Evolutionary conservation across 2,888 invertebrate genomes (phyloP).

Genomic region (Leptinotarsa haldemani): DNA sequence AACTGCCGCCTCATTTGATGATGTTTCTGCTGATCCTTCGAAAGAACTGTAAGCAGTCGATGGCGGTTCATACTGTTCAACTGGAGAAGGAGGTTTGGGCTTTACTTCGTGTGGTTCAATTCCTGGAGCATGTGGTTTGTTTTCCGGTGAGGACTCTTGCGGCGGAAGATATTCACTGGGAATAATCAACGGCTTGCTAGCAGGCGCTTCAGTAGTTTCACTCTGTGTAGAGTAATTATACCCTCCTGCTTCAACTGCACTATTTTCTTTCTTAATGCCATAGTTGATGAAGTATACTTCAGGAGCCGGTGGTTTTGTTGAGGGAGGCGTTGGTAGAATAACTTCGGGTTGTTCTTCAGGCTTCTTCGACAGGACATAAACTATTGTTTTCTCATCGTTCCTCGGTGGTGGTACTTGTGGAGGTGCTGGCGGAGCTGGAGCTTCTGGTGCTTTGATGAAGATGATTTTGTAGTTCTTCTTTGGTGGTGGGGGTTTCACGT

Average conservation of each 20-base stretch:
- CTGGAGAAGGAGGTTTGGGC: background rate
- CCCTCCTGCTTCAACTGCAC: background rate
- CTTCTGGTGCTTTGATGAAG: constrained; percentile 45
- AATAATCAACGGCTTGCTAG: background rate
- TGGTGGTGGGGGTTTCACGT: constrained; percentile 8
- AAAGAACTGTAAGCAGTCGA: background rate
- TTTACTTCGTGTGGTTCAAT: background rate
- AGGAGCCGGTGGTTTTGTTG: constrained; percentile 86
- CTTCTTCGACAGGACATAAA: constrained; percentile 88
- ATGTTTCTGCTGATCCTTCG: background rate
- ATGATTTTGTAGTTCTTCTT: constrained; percentile 45
- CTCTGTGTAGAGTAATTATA: background rate
- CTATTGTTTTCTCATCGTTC: constrained; percentile 88
- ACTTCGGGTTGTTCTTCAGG: constrained; percentile 86
- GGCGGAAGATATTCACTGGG: constrained; percentile 11
- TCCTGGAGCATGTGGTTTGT: background rate
- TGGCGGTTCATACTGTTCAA: background rate
- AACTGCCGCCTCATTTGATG: background rate
- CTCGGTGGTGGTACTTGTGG: constrained; percentile 67
- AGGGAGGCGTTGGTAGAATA: constrained; percentile 79
- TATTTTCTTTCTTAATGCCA: constrained; percentile 74
- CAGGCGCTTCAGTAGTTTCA: background rate
- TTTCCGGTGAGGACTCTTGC: background rate
- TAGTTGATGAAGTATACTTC: constrained; percentile 91
- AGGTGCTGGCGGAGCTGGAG: constrained; percentile 12